Conservation (phyloP, 2,113 vertebrate genomes). For the Psilopogon haemacephalus region DNA sequence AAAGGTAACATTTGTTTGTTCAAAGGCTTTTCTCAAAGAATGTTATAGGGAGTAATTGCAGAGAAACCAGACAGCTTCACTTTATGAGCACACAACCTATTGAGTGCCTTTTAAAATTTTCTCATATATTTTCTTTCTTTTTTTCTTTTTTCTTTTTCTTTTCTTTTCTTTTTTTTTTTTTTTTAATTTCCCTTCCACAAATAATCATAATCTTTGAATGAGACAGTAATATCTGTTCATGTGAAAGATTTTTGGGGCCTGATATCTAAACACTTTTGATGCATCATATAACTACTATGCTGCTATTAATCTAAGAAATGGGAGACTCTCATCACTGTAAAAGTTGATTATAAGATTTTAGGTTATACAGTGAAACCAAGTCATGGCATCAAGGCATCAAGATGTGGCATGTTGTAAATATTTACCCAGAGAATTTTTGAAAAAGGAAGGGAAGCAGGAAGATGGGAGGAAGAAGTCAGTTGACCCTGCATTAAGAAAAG, state of each 20-base stretch:
- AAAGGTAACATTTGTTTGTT: slow-evolving; percentile 83
- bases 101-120: not conserved
- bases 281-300: not conserved
- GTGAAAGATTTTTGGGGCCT: not conserved
- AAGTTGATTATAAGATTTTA: not conserved
- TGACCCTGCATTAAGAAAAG: not conserved
- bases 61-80: slow-evolving; percentile 1
- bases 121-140: not conserved
- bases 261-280: not conserved
- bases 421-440: no score
- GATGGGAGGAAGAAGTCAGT: not conserved
- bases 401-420: not conserved
- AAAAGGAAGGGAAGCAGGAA: not conserved
- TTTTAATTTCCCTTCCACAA: not conserved
- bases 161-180: not conserved
- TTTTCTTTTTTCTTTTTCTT: no score
- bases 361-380: not conserved
- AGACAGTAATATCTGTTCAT: not conserved
- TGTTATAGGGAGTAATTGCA: not conserved
- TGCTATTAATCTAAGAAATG: not conserved
- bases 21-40: slow-evolving; percentile 51
- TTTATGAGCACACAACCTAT: not conserved
- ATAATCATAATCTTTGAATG: not conserved
- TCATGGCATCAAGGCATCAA: not conserved
- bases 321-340: not conserved